Evolutionary conservation across 2,888 invertebrate species (phyloP).

Genomic region (Parelbella ahira): DNA sequence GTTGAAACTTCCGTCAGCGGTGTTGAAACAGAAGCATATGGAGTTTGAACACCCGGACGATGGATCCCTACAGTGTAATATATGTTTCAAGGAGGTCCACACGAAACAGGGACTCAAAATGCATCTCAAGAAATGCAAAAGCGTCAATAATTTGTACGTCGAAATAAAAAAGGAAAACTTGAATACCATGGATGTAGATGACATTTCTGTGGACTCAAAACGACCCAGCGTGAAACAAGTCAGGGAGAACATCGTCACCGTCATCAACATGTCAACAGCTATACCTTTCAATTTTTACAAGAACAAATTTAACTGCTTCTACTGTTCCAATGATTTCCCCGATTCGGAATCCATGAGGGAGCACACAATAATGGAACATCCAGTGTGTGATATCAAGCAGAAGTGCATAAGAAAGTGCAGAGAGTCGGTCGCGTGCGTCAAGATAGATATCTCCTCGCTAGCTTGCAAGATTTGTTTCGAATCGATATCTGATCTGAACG

Average conservation of each 20-base stretch:
- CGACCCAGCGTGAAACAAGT: slow-evolving; percentile 67
- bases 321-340: slow-evolving; percentile 67
- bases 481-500: slow-evolving; percentile 54
- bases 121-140: slow-evolving; percentile 65
- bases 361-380: slow-evolving; percentile 63
- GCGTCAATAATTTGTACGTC: slow-evolving; percentile 45
- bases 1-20: slow-evolving; percentile 61
- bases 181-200: slow-evolving; percentile 55
- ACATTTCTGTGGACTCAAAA: slow-evolving; percentile 51
- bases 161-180: slow-evolving; percentile 56
- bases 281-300: slow-evolving; percentile 73
- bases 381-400: slow-evolving; percentile 59
- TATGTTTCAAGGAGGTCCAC: slow-evolving; percentile 64
- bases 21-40: slow-evolving; percentile 64
- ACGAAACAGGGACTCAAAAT: slow-evolving; percentile 67
- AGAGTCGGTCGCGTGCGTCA: slow-evolving; percentile 68
- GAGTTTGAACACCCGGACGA: slow-evolving; percentile 67
- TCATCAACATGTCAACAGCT: slow-evolving; percentile 72
- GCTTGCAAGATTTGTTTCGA: slow-evolving; percentile 69
- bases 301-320: slow-evolving; percentile 73
- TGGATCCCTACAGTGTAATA: slow-evolving; percentile 60
- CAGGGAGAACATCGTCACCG: slow-evolving; percentile 61
- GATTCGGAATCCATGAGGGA: slow-evolving; percentile 66
- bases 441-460: slow-evolving; percentile 63
- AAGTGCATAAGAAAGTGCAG: slow-evolving; percentile 69